Base-by-base conservation (phyloP, 2,113 vertebrate species). In the Tinamus guttatus region DNA sequence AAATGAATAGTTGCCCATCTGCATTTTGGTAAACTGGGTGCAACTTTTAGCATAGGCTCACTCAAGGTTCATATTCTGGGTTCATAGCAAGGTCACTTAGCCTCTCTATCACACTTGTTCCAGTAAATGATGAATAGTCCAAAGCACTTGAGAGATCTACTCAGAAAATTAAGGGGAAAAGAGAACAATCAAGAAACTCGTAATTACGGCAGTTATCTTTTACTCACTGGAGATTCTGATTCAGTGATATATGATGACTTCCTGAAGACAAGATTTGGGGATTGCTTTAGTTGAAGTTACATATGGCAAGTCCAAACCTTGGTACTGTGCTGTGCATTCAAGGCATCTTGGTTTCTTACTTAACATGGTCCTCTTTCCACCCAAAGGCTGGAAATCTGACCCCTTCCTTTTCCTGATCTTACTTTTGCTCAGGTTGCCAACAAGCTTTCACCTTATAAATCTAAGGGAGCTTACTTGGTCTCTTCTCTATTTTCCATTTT, bases 201-300 rank as follows among this genome's bases (percentile, higher is more conserved):
- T 20, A 90, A 49, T 51, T 68, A 32, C 3, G 86, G 24, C 54
- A 91, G 85, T 68, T 45, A 32, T 95, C 63, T 84, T 97, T 94
- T 59, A 56, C 41, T 87, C 71, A 87, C 88, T 65, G 7, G 13
- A 65, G 62, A 54, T 91, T 90, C 94, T 89, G 75, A 94, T 89
- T 79, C 32, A 84, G 81, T 93, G 78, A 89, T 90, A 91, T 93
- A 92, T 90, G 90, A 97, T 89, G 56, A 84, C 95, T 32, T 82
- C 65, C 68, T 86, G 67, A 94, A 87, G 19, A n/a, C 12, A 73
- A 83, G 9, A 90, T 74, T 16, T 41, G 36, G 43, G 30, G 80
- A 8, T 11, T 36, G 2, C 7, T 82, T 75, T 78, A 64, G 88
- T 74, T 78, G 60, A 88, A 85, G 64, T 64, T 36, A 4, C 13